These are phyloP conservation scores for Pocillopora meandrina DNA, from an alignment of 92 coral and sea anemone species.

Conservation along the genomic window DNA sequence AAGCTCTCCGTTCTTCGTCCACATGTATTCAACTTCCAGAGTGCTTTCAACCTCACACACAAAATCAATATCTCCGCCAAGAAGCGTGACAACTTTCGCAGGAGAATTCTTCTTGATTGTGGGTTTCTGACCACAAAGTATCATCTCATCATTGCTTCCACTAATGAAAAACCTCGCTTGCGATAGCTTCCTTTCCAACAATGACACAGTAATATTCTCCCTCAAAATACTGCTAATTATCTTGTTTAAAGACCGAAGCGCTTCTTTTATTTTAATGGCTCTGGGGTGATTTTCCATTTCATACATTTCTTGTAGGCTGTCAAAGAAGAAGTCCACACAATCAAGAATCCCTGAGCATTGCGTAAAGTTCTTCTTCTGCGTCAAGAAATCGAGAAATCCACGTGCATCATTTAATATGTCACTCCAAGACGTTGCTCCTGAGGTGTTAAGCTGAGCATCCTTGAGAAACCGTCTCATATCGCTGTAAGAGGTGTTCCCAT, in stretches of 20 bases:
- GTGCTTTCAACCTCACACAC: conserved; percentile 36
- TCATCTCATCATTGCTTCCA: conserved; percentile 36
- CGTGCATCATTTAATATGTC: conserved; percentile 7
- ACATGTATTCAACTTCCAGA: conserved; percentile 20
- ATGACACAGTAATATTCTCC: background rate
- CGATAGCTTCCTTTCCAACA: background rate
- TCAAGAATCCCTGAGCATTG: conserved; percentile 54
- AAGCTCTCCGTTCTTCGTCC: conserved; percentile 45
- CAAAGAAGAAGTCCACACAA: conserved; percentile 37
- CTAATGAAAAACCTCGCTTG: conserved; percentile 11
- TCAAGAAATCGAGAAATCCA: conserved; percentile 30
- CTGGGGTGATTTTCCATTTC: conserved; percentile 30
- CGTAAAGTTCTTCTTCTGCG: conserved; percentile 24
- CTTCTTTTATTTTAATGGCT: conserved; percentile 29
- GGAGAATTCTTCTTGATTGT: conserved; percentile 33
- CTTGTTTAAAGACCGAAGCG: conserved; percentile 17
- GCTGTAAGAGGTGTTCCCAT: background rate
- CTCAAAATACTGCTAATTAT: conserved; percentile 4
- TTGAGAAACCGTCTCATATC: conserved; percentile 14
- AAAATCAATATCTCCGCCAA: conserved; percentile 20
- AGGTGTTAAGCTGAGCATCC: background rate
- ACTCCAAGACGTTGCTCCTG: conserved; percentile 21
- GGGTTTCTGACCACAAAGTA: conserved; percentile 53
- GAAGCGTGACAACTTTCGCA: background rate
- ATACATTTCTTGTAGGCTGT: conserved; percentile 42